phyloP scores from a whole-genome alignment of 2,113 vertebrate genomes.

The Eidolon helvum region DNA sequence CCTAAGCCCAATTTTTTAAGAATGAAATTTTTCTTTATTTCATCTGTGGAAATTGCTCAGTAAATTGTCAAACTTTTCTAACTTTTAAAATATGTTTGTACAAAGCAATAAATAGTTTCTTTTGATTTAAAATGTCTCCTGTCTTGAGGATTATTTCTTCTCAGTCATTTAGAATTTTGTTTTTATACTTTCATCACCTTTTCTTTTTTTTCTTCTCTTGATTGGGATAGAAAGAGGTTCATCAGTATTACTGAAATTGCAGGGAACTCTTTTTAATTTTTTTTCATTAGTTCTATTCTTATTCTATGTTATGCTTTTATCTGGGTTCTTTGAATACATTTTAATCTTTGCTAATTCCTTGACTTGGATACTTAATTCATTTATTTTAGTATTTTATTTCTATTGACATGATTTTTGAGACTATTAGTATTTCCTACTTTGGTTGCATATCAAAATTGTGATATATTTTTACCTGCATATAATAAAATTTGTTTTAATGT shows the following conservation, averaged over 20 bases:
- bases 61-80: background rate
- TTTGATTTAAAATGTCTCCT: background rate
- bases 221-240: no score
- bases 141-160: background rate
- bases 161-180: background rate
- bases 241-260: background rate
- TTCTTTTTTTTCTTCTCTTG: no score
- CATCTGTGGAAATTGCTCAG: background rate
- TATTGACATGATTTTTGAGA: background rate
- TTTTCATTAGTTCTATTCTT: background rate
- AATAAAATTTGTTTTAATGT: background rate
- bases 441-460: background rate
- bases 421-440: background rate
- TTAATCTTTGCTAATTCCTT: background rate
- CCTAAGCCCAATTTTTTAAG: background rate
- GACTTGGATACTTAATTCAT: background rate
- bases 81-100: background rate
- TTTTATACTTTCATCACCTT: accelerated
- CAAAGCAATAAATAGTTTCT: background rate
- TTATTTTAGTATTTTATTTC: background rate
- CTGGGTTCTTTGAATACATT: background rate
- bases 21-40: background rate
- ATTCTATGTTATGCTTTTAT: background rate
- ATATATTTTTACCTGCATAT: background rate
- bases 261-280: background rate